Evolutionary conservation across 2,888 invertebrate genomes (phyloP).

Genomic region (Carabus problematicus): DNA sequence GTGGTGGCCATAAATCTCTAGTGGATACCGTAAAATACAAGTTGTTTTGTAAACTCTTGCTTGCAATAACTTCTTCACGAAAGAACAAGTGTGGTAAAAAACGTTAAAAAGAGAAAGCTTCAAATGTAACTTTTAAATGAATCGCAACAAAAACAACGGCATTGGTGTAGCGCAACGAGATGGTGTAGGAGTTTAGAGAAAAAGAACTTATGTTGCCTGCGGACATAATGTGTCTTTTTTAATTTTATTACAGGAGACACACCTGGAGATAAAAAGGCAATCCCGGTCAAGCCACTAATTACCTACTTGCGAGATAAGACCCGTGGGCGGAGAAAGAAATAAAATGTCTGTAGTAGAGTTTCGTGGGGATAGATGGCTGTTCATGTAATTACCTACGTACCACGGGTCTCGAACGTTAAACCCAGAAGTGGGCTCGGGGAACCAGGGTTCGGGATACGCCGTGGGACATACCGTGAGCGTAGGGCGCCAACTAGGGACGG

Average conservation of each 20-base stretch:
- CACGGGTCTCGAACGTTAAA: conserved; percentile 9
- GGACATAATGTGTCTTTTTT: conserved; percentile 30
- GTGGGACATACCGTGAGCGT: no score
- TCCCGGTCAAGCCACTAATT: conserved; percentile 41
- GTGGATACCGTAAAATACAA: conserved; percentile 6
- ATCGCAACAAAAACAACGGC: background rate
- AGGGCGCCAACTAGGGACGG: no score
- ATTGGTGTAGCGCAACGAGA: background rate
- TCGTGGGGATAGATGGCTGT: conserved; percentile 33
- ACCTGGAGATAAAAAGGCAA: conserved; percentile 40
- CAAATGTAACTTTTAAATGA: conserved; percentile 41
- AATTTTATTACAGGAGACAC: conserved; percentile 37
- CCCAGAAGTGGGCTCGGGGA: conserved; percentile 13
- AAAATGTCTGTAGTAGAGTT: conserved; percentile 30
- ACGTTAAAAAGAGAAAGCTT: conserved; percentile 10
- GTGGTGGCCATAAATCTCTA: background rate
- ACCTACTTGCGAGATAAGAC: conserved; percentile 32
- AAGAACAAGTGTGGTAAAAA: conserved; percentile 21
- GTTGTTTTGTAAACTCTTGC: conserved; percentile 18
- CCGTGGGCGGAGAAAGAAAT: conserved; percentile 31
- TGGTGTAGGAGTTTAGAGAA: background rate
- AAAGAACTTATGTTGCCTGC: conserved; percentile 19
- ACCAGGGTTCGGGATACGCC: background rate
- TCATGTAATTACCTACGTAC: conserved; percentile 28
- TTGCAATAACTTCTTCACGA: conserved; percentile 25